These are phyloP conservation scores for Magallana angulata DNA, from an alignment of 1,140 invertebrate species.

Conservation along the genomic window DNA sequence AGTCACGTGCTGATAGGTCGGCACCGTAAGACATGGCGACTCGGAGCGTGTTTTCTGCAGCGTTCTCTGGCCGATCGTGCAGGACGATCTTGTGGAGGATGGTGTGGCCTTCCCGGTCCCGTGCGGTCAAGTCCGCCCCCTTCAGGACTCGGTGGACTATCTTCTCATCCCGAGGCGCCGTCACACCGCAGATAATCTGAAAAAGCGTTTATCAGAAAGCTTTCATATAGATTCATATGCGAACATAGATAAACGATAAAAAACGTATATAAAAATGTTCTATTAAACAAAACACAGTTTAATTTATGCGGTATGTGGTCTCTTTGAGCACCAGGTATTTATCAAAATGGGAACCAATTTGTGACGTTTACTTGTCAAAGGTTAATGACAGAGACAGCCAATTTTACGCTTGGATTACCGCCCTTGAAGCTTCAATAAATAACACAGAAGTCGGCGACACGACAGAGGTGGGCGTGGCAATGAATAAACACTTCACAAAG, in stretches of 20 bases:
- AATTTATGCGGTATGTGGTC: too few species aligned
- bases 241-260: too few species aligned
- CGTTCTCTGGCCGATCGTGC: constrained; percentile 56
- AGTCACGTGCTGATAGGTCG: constrained; percentile 66
- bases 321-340: too few species aligned
- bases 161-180: constrained; percentile 62
- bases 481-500: neutral
- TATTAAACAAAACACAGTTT: too few species aligned
- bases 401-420: too few species aligned
- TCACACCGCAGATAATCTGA: constrained; percentile 63
- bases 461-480: neutral
- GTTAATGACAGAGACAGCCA: too few species aligned
- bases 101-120: constrained; percentile 66
- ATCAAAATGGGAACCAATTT: too few species aligned
- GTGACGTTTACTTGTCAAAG: too few species aligned
- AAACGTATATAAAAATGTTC: too few species aligned
- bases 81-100: constrained; percentile 65
- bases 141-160: constrained; percentile 64
- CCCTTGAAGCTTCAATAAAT: neutral
- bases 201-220: constrained; percentile 12
- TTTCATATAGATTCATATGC: too few species aligned
- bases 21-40: constrained; percentile 60
- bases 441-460: neutral
- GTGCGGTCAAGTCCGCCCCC: constrained; percentile 62
- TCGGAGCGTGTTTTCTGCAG: constrained; percentile 56